These are phyloP conservation scores for Clivina fossor DNA, from an alignment of 2,888 invertebrate species.

Conservation along the genomic window DNA sequence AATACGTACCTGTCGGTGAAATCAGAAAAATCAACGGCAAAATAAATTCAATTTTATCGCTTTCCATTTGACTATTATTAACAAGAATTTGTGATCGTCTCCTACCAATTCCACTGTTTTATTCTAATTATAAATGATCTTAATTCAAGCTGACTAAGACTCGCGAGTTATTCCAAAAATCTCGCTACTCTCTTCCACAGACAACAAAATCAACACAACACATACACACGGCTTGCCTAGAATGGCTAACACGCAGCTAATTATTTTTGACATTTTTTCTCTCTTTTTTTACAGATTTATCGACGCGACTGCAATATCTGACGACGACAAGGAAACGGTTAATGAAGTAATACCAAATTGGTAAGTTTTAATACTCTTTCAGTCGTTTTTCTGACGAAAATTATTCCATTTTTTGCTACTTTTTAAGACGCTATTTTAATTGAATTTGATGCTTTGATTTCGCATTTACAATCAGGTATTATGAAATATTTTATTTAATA, in stretches of 20 bases:
- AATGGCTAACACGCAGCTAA: constrained; percentile 5
- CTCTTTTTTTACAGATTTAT: constrained; percentile 25
- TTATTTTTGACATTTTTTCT: constrained; percentile 6
- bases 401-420: too few species aligned
- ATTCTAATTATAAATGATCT: constrained; percentile 30
- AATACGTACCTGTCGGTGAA: too few species aligned
- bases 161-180: constrained; percentile 26
- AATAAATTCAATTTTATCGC: constrained; percentile 6
- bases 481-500: too few species aligned
- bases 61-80: constrained; percentile 20
- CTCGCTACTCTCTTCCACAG: constrained; percentile 22
- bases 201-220: too few species aligned
- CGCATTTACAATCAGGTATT: too few species aligned
- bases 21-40: constrained; percentile 14
- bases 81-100: too few species aligned
- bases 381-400: too few species aligned
- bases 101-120: too few species aligned
- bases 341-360: constrained; percentile 25
- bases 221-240: too few species aligned
- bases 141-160: constrained; percentile 21
- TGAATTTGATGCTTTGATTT: too few species aligned
- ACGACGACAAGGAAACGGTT: constrained; percentile 9
- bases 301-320: background rate
- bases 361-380: too few species aligned
- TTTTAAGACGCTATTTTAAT: constrained; percentile 20